phyloP scores from a whole-genome alignment of 2,888 invertebrate genomes.

The Drosophila nr. perissopoda region DNA sequence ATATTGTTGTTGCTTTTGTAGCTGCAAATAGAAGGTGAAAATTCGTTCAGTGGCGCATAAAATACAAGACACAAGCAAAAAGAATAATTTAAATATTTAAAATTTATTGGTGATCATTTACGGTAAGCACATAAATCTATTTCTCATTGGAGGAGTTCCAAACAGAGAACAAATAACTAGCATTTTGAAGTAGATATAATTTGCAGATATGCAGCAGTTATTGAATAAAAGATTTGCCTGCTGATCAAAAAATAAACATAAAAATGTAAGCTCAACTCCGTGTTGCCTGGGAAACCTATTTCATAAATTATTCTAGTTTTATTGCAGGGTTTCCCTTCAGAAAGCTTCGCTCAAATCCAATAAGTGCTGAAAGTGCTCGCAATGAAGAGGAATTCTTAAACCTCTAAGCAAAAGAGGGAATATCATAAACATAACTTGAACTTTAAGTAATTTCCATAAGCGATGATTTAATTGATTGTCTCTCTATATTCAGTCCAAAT shows the following conservation, averaged over 20 bases:
- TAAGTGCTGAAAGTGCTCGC: neutral
- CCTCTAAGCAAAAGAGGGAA: neutral
- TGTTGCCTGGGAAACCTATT: neutral
- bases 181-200: conserved; percentile 35
- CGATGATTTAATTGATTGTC: neutral
- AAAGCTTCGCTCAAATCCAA: neutral
- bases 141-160: neutral
- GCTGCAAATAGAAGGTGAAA: conserved; percentile 46
- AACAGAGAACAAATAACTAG: conserved; percentile 7
- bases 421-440: neutral
- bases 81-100: neutral
- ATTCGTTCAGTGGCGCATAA: conserved; percentile 42
- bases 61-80: neutral
- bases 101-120: neutral
- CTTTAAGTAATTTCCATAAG: neutral
- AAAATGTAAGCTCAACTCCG: neutral
- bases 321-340: neutral
- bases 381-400: neutral
- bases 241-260: neutral
- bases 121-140: conserved; percentile 4
- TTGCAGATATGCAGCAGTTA: conserved; percentile 65
- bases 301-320: neutral
- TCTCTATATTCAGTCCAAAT: neutral
- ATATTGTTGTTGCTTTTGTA: conserved; percentile 19
- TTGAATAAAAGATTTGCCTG: neutral